phyloP scores from a whole-genome alignment of 2,888 invertebrate genomes.

The Octodonta nipae region DNA sequence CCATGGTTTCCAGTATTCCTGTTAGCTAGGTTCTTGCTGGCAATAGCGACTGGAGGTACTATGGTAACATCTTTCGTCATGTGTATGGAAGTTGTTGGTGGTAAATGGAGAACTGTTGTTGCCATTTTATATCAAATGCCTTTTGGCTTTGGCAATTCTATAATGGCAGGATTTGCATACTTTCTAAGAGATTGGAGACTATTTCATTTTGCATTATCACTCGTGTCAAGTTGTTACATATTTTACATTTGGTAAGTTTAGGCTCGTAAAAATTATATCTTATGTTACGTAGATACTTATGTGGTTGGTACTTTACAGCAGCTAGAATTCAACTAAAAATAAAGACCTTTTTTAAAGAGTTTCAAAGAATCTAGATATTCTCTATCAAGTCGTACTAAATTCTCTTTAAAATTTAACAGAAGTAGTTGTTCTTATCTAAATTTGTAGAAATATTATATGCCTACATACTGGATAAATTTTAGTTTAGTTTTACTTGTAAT shows the following conservation, averaged over 20 bases:
- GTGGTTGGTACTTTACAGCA: too few species aligned
- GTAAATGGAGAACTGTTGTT: slow-evolving; percentile 46
- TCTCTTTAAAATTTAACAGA: too few species aligned
- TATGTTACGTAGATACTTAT: too few species aligned
- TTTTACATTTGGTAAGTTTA: slow-evolving; percentile 38
- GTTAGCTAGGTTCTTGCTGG: slow-evolving; percentile 41
- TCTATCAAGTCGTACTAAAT: too few species aligned
- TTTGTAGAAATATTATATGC: too few species aligned
- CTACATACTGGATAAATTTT: too few species aligned
- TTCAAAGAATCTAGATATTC: too few species aligned
- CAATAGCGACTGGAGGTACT: slow-evolving; percentile 48
- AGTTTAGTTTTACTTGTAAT: too few species aligned
- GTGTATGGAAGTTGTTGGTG: slow-evolving; percentile 50
- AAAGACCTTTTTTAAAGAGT: too few species aligned
- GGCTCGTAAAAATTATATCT: slow-evolving; percentile 1
- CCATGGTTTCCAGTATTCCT: slow-evolving; percentile 44
- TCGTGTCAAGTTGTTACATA: slow-evolving; percentile 40
- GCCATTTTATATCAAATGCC: slow-evolving; percentile 51
- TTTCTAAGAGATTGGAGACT: slow-evolving; percentile 48
- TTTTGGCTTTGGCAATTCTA: slow-evolving; percentile 45
- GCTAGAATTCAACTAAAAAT: too few species aligned
- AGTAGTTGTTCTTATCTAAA: too few species aligned
- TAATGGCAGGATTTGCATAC: slow-evolving; percentile 45
- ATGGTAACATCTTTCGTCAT: slow-evolving; percentile 53
- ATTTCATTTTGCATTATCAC: slow-evolving; percentile 42